Percentiles rank a stretch among this genome's conserved stretches.
These are phyloP conservation scores for Panulirus ornatus DNA, from an alignment of 1,140 invertebrate genomes.

Conservation along the genomic window DNA sequence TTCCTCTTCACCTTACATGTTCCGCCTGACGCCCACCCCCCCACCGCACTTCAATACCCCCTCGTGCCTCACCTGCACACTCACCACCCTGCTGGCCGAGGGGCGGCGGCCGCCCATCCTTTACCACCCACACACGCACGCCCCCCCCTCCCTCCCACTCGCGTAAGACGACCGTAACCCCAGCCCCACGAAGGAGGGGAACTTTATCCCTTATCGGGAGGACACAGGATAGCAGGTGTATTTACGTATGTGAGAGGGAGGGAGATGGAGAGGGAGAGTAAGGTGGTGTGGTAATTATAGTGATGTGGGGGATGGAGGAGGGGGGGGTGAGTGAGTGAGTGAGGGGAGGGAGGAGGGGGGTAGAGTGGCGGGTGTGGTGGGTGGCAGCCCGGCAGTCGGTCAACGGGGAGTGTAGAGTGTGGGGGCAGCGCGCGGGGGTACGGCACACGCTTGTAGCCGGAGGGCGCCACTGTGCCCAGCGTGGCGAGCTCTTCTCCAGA, in stretches of 20 bases:
- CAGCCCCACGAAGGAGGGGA: neutral
- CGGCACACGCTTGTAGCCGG: slow-evolving; percentile 5
- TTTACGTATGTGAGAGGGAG: too few species aligned
- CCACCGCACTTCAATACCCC: too few species aligned
- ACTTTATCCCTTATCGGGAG: neutral
- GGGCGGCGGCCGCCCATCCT: neutral
- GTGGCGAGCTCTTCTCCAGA: neutral
- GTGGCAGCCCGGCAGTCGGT: slow-evolving; percentile 37
- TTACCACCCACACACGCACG: too few species aligned
- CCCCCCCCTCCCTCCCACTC: neutral
- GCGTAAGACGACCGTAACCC: neutral
- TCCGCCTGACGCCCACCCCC: too few species aligned
- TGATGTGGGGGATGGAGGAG: slow-evolving; percentile 1
- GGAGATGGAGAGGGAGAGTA: neutral
- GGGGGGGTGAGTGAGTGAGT: too few species aligned
- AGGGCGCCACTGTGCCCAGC: slow-evolving; percentile 3
- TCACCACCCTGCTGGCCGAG: too few species aligned
- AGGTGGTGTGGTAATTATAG: slow-evolving; percentile 46
- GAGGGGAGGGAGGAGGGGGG: neutral
- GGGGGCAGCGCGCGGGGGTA: slow-evolving; percentile 35
- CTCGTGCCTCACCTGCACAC: too few species aligned
- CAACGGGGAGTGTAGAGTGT: slow-evolving; percentile 33
- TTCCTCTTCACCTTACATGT: too few species aligned
- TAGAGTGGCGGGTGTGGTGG: neutral
- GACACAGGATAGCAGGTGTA: neutral